phyloP scores from a whole-genome alignment of 2,888 invertebrate species.

The Parelbella ahira region DNA sequence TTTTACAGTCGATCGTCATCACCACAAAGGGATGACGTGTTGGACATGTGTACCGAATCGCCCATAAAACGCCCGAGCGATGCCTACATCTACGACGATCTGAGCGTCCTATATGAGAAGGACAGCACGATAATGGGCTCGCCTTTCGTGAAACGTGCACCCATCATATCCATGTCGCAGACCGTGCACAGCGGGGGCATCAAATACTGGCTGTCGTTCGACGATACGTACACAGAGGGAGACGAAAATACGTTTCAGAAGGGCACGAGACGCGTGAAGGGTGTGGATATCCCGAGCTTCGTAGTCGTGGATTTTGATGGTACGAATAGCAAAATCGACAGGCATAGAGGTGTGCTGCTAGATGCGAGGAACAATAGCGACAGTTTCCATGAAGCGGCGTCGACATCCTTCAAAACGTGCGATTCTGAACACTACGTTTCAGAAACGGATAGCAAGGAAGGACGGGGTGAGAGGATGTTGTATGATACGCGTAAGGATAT shows the following conservation, averaged over 20 bases:
- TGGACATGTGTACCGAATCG: constrained; percentile 51
- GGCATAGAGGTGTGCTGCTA: neutral
- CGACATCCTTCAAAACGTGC: constrained; percentile 41
- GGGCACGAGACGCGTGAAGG: no score
- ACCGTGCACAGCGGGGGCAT: constrained; percentile 60
- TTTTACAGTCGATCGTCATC: constrained; percentile 44
- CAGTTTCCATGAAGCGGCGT: constrained; percentile 32
- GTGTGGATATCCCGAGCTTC: constrained; percentile 55
- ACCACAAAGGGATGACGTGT: constrained; percentile 41
- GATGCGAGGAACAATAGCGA: no score
- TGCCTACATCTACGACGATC: constrained; percentile 34
- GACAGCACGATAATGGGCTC: constrained; percentile 50
- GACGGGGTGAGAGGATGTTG: constrained; percentile 41
- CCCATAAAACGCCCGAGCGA: constrained; percentile 41
- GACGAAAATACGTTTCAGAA: no score
- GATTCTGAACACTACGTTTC: constrained; percentile 35
- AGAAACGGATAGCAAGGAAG: no score
- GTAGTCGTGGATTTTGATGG: constrained; percentile 41
- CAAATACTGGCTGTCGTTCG: constrained; percentile 72
- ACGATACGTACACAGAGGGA: constrained; percentile 39
- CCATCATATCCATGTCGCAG: constrained; percentile 66
- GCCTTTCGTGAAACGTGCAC: constrained; percentile 53
- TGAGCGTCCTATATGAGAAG: constrained; percentile 46
- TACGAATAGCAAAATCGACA: no score
- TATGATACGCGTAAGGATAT: constrained; percentile 42